phyloP scores from a whole-genome alignment of 2,113 vertebrate species.

The Hippolais icterina region DNA sequence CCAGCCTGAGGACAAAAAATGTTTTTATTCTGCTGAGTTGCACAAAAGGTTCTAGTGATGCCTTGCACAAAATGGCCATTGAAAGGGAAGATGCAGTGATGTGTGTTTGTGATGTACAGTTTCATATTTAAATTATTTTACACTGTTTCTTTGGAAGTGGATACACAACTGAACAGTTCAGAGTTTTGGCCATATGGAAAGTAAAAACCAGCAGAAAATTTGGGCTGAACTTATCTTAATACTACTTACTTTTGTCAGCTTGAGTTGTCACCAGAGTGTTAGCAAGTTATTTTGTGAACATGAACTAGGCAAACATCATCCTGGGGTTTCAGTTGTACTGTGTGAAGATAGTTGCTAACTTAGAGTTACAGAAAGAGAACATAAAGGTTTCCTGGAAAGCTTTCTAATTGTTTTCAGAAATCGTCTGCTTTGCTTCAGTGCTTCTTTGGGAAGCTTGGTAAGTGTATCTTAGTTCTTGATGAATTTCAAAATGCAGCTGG shows the following conservation, averaged over 20 bases:
- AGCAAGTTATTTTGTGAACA: neutral
- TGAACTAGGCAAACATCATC: neutral
- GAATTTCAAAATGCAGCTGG: neutral
- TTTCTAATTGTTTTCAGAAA: neutral
- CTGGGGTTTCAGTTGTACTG: neutral
- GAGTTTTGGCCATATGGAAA: neutral
- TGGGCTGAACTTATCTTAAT: neutral
- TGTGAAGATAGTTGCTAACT: neutral
- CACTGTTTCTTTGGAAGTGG: neutral
- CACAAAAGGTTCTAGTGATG: conserved; percentile 85
- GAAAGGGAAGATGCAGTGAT: conserved; percentile 69
- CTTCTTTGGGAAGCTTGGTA: neutral
- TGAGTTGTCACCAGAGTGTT: neutral
- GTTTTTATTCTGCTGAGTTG: conserved; percentile 85
- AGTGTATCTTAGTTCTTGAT: neutral
- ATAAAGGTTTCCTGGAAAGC: neutral
- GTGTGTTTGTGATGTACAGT: conserved; percentile 47
- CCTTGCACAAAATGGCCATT: conserved; percentile 79
- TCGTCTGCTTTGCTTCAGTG: neutral
- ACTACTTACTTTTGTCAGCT: neutral
- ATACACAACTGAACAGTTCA: neutral
- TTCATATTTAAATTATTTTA: conserved; percentile 66
- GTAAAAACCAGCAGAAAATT: neutral
- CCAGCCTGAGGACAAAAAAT: conserved; percentile 82
- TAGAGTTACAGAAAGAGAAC: neutral